Conservation (phyloP, 2,797 vertebrate species). For the Channa striata region DNA sequence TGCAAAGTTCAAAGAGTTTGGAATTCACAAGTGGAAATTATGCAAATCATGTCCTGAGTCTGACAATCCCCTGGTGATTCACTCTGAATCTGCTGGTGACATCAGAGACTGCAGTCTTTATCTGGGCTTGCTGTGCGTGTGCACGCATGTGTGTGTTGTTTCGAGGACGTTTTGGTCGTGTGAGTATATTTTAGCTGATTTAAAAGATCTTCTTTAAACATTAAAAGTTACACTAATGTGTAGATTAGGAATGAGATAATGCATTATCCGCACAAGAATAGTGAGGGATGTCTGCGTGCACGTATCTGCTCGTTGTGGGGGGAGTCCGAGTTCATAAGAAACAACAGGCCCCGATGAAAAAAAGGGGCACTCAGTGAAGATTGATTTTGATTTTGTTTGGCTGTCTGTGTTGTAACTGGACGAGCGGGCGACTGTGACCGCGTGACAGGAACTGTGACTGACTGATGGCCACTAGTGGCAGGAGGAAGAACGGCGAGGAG, state of each 20-base stretch:
- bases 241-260: too few species aligned
- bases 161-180: too few species aligned
- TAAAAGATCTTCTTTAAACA: too few species aligned
- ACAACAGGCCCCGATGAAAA: conserved; percentile 71
- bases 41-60: conserved; percentile 50
- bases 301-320: too few species aligned
- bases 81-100: conserved; percentile 48
- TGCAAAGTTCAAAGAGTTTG: conserved; percentile 64
- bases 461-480: conserved; percentile 65
- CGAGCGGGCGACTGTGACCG: conserved; percentile 59
- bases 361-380: conserved; percentile 68
- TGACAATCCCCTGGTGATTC: conserved; percentile 51
- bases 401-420: conserved; percentile 64
- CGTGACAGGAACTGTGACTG: conserved; percentile 66
- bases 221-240: too few species aligned
- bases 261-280: not conserved
- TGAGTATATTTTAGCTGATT: too few species aligned
- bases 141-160: conserved; percentile 1
- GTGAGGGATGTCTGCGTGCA: too few species aligned
- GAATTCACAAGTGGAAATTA: conserved; percentile 56
- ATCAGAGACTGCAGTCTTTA: conserved; percentile 44
- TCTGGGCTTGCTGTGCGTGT: conserved; percentile 6
- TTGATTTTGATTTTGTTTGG: conserved; percentile 76
- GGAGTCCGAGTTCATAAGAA: conserved; percentile 75
- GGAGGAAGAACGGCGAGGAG: conserved; percentile 21